Evolutionary conservation across 35 echinoderm and acorn worm species (phyloP).

Genomic region (Acanthaster planci): DNA sequence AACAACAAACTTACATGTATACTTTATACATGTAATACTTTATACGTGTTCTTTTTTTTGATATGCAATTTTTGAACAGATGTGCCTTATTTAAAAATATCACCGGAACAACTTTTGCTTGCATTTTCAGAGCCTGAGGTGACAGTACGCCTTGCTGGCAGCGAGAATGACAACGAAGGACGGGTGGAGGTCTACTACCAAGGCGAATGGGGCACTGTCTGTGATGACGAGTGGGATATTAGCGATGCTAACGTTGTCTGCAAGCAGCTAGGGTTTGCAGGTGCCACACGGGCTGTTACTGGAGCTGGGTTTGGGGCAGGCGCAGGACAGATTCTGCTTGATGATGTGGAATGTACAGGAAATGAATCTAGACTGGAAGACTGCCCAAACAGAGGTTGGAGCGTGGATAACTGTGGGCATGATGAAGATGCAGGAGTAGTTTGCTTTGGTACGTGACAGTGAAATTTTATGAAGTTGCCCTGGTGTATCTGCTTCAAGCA

Average conservation of each 20-base stretch:
- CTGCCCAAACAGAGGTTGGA: neutral
- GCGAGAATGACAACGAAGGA: neutral
- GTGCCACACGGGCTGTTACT: neutral
- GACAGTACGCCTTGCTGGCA: neutral
- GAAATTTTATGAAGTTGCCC: no score
- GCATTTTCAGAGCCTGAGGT: no score
- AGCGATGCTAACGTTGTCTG: neutral
- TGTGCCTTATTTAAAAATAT: no score
- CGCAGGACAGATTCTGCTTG: slow-evolving; percentile 55
- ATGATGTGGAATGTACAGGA: neutral
- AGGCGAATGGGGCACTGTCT: slow-evolving; percentile 6
- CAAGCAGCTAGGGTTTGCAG: neutral
- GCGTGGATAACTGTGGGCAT: neutral
- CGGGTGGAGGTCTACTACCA: neutral
- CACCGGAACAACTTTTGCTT: no score
- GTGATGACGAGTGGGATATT: neutral
- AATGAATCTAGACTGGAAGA: slow-evolving; percentile 10
- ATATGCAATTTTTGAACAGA: no score
- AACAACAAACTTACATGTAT: no score
- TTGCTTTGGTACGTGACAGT: neutral
- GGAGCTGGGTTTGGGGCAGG: slow-evolving; percentile 64
- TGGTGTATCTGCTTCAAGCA: no score
- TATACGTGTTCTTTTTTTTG: no score
- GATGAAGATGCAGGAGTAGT: slow-evolving; percentile 10
- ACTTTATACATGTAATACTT: no score